phyloP scores from a whole-genome alignment of 2,888 invertebrate genomes.

The Aporophyla lueneburgensis region DNA sequence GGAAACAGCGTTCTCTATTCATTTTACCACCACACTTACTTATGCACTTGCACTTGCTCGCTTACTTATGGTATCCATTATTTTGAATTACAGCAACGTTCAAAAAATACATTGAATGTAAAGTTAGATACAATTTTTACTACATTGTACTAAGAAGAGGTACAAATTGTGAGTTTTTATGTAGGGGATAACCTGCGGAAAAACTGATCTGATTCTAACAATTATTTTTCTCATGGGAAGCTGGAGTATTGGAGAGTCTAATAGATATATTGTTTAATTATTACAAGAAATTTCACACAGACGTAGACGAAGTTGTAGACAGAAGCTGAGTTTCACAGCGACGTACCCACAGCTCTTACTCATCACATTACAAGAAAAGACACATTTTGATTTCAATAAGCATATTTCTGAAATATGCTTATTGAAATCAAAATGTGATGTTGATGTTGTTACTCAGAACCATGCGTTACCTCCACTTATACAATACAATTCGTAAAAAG shows the following conservation, averaged over 20 bases:
- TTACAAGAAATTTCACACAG: background rate
- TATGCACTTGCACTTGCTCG: too few species aligned
- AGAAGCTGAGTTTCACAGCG: background rate
- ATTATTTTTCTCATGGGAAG: background rate
- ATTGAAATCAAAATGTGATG: too few species aligned
- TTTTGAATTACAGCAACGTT: background rate
- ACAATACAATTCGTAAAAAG: background rate
- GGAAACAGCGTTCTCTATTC: too few species aligned
- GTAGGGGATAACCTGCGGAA: too few species aligned
- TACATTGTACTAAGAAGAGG: too few species aligned
- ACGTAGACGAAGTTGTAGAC: background rate
- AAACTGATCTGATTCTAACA: background rate
- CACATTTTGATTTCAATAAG: background rate
- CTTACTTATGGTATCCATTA: background rate
- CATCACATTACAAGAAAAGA: background rate
- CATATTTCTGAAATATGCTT: background rate
- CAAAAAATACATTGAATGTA: background rate
- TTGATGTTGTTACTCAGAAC: background rate
- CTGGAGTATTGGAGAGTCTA: background rate
- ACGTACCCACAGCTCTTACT: background rate
- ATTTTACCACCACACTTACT: too few species aligned
- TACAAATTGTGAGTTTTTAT: too few species aligned
- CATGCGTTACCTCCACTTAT: background rate
- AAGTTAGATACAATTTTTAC: background rate
- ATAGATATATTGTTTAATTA: background rate